Evolutionary conservation across 2,888 invertebrate genomes (phyloP), one percentile per base, ranked within the genome.

Genomic region (Rhodophaea formosa): DNA sequence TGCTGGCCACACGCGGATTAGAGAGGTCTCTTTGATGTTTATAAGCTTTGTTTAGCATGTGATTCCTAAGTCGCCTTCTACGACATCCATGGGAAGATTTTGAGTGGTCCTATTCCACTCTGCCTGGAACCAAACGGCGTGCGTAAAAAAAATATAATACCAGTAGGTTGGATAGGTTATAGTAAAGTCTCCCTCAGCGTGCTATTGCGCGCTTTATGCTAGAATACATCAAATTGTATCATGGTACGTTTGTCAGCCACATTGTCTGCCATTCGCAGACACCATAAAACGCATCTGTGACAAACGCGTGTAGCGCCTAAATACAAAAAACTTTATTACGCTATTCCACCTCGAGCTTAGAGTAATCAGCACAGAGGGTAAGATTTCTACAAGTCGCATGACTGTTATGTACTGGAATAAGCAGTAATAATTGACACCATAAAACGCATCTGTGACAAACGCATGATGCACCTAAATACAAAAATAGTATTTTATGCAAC

Each of bases 241-340:
- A 12, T 35, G 10, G 16, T 14, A 16, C 35, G 35, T 14, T 39
- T 35, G 51, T 15, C 51, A 35, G 51, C 17, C 39, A 17, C 35
- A 35, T 39, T 39, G 51, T 51, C 16, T 51, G 10, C 35, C 51
- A 51, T 51, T 35, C 51, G 39, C 16, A 17, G 51, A 51, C 51
- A 17, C 35, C 51, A 51, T 51, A 51, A 51, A 51, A 51, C 16
- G 16, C 51, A 51, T 35, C 32, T 51, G 51, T 12, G 51, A 17
- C 51, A 51, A 51, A 51, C 51, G 51, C 35, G 17, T 51, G 51
- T 51, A 51, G 35, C 16, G 35, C 35, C 39, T 39, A 39, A 39
- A 39, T n/a, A 51, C 35, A 39, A 49, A 49, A 49, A 51, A 35
- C 51, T 51, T 51, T 51, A 51, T 51, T 51, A 51, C 51, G 35